Evolutionary conservation across 1,140 invertebrate genomes (phyloP).

Genomic region (Planococcus citri): DNA sequence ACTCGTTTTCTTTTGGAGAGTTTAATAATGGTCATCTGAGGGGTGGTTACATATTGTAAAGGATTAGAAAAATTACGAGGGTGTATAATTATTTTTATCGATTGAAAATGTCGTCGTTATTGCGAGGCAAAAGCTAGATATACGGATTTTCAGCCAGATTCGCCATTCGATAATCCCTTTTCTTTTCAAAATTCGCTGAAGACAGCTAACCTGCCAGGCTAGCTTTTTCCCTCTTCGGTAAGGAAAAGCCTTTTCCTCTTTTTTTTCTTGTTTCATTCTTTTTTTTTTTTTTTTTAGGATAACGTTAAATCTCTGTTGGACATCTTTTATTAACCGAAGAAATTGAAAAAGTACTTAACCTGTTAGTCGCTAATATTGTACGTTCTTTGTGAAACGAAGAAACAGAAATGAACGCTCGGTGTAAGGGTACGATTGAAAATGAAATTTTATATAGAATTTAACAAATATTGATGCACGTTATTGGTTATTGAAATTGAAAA

Average conservation of each 20-base stretch:
- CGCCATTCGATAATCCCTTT: slow-evolving; percentile 2
- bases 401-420: neutral
- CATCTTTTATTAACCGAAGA: slow-evolving; percentile 3
- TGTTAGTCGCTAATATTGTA: slow-evolving; percentile 3
- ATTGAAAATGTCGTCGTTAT: neutral
- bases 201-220: neutral
- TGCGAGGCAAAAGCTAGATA: neutral
- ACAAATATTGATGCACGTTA: slow-evolving; percentile 3
- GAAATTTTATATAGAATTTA: slow-evolving; percentile 4
- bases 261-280: too few relatives aligned
- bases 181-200: neutral
- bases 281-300: neutral
- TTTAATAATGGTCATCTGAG: neutral
- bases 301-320: slow-evolving; percentile 3
- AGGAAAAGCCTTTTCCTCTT: neutral
- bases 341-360: slow-evolving; percentile 4
- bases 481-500: neutral
- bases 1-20: neutral
- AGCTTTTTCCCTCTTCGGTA: neutral
- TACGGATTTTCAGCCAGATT: neutral
- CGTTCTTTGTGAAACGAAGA: neutral
- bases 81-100: slow-evolving; percentile 4
- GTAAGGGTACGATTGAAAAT: neutral
- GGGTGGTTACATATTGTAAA: neutral
- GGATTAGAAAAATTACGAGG: neutral